These are phyloP conservation scores for Ctenochaetus hawaiiensis DNA, from an alignment of 2,797 vertebrate genomes.

Conservation along the genomic window DNA sequence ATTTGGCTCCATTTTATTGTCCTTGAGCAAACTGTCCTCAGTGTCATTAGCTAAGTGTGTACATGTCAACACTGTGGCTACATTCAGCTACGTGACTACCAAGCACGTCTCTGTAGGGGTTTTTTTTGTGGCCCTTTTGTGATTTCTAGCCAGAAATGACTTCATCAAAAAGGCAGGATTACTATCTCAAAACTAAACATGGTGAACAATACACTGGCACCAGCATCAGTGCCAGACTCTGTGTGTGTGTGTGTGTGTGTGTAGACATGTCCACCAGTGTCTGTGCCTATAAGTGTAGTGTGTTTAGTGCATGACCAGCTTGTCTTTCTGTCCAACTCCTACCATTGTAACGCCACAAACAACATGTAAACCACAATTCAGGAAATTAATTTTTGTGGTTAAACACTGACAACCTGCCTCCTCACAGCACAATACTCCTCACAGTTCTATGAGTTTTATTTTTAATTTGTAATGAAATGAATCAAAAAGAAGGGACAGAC, in stretches of 20 bases:
- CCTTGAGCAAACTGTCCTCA: constrained; percentile 16
- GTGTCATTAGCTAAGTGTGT: constrained; percentile 45
- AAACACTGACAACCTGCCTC: constrained; percentile 57
- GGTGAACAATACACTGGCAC: constrained; percentile 72
- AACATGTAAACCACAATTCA: constrained; percentile 43
- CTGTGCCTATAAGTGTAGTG: constrained; percentile 26
- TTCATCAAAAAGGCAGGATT: constrained; percentile 58
- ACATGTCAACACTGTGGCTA: constrained; percentile 34
- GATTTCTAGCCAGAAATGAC: constrained; percentile 59
- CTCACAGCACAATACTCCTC: constrained; percentile 37
- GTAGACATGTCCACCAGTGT: constrained; percentile 2
- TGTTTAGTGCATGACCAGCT: constrained; percentile 51
- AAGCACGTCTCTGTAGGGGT: constrained; percentile 29
- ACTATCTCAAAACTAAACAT: constrained; percentile 70
- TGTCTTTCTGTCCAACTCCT: constrained; percentile 43
- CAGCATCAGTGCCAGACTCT: constrained; percentile 28
- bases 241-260: constrained; percentile 6
- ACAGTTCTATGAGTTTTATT: constrained; percentile 10
- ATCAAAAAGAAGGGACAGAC: constrained; percentile 27
- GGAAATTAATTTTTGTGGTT: constrained; percentile 63
- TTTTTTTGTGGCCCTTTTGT: constrained; percentile 29
- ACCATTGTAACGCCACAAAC: constrained; percentile 54
- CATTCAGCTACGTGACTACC: constrained; percentile 60
- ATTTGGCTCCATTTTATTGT: constrained; percentile 8
- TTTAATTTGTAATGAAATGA: constrained; percentile 28